Evolutionary conservation across 2,797 vertebrate genomes (phyloP), one percentile per base, ranked within the genome.

Genomic region (Bufotes viridis): DNA sequence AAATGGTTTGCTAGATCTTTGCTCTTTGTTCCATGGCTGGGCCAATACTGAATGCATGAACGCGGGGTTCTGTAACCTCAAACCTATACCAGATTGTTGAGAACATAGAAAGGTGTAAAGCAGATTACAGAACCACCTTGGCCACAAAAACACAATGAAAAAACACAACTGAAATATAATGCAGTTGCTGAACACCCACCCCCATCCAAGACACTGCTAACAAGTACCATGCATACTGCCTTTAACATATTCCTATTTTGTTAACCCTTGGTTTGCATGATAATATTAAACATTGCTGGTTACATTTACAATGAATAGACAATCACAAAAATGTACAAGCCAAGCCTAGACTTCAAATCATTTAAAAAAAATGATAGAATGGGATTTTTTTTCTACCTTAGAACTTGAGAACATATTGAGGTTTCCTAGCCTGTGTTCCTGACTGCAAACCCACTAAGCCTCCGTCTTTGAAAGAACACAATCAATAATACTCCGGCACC

Each of bases 401-500:
- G 79, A 87, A 87, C 65, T 72, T 81, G 85, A 81, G 74, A 63
- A 61, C 58, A 72, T 29, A 63, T 34, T 75, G 86, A 74, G 78
- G 78, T 87, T 81, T 87, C 34, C 78, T n/a, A 20, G 79, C n/a
- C 65, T 75, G 20, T 87, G 60, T 81, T 81, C 69, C 67, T 79
- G 60, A 74, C 67, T 81, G 55, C 67, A 87, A 42, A 87, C 65
- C 55, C 57, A 72, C 78, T 86, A 87, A 87, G 78, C 78, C 75
- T 87, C 61, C 74, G 74, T 78, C 84, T 78, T 78, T 51, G 84
- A 24, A 60, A 58, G 63, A 87, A 81, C 24, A 72, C 63, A 74
- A 87, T 87, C 86, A 87, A 81, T 87, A 87, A 72, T 81, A 81
- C 87, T 82, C 82, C 80, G 89, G 83, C 86, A 72, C 1, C 26